Evolutionary conservation across 2,888 invertebrate genomes (phyloP).

Genomic region (Slavum lentiscoides): DNA sequence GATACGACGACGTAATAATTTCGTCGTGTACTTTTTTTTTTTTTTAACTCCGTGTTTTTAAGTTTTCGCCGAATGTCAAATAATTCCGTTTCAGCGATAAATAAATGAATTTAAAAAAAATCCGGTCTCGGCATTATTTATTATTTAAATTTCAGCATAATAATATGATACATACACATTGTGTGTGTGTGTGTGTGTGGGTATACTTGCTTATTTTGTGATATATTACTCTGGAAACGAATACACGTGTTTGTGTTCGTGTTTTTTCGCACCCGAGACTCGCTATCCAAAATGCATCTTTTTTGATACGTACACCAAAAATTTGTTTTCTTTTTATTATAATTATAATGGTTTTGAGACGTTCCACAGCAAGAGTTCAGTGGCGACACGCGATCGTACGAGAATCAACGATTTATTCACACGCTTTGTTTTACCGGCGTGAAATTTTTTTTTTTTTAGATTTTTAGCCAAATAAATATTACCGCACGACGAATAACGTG

Average conservation of each 20-base stretch:
- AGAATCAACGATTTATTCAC: too few relatives aligned
- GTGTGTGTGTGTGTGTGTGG: neutral
- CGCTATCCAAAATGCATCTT: constrained; percentile 5
- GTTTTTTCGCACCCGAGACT: neutral
- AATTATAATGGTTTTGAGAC: too few relatives aligned
- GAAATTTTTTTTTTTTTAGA: too few relatives aligned
- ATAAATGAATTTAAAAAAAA: neutral
- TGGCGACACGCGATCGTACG: neutral
- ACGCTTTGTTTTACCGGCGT: too few relatives aligned
- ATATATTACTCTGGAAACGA: neutral
- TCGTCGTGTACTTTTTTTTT: too few relatives aligned
- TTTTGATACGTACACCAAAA: neutral
- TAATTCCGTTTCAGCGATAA: neutral
- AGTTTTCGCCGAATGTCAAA: too few relatives aligned
- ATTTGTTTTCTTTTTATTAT: neutral
- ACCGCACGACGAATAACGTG: too few relatives aligned
- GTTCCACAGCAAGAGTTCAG: neutral
- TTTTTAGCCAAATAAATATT: too few relatives aligned
- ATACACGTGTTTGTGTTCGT: neutral
- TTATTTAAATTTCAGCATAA: neutral
- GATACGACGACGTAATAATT: too few relatives aligned
- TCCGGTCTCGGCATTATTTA: neutral
- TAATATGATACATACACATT: neutral
- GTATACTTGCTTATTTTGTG: neutral
- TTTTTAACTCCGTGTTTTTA: too few relatives aligned